Evolutionary conservation across 2,888 invertebrate genomes (phyloP), one percentile per base, ranked within the genome.

Genomic region (Frankliniella intonsa): DNA sequence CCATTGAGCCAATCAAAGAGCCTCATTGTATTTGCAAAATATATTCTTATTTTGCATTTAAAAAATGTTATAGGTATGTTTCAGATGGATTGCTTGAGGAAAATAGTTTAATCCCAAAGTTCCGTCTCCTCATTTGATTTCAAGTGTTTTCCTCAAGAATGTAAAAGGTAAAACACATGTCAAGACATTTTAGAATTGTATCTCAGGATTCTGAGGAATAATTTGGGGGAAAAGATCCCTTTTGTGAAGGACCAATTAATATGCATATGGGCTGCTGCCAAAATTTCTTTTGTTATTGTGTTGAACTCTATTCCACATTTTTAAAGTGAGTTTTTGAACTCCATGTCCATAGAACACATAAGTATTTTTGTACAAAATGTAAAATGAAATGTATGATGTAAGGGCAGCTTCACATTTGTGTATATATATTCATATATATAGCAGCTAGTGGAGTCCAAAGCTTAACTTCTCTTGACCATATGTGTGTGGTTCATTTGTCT

Each of bases 331-430:
- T 76, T 22, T 76, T 76, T 25, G 12, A 76, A 25, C 69, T 76
- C 69, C 69, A 12, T 76, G 69, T 76, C 69, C 69, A 76, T 76
- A 76, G 69, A 76, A 10, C n/a, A 76, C 69, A 76, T 76, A 76
- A 25, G 69, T 76, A 76, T 76, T 76, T 76, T 76, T 76, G 69
- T 76, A 76, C 69, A 76, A 76, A 76, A 12, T 76, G 69, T 76
- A 76, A 76, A 76, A 25, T 22, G 25, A 25, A 76, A 25, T 76
- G 25, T 12, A 25, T 22, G 25, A 25, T 76, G 69, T 76, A 22
- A 76, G 25, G 69, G 25, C 25, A n/a, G 69, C 22, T 76, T 76
- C 25, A 76, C 69, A 76, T 12, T 12, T 12, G 25, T 76, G 69
- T 76, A 76, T 25, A n/a, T n/a, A n/a, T n/a, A n/a, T n/a, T n/a